Conservation (phyloP, 1,140 invertebrate species). For the Venturia canescens region DNA sequence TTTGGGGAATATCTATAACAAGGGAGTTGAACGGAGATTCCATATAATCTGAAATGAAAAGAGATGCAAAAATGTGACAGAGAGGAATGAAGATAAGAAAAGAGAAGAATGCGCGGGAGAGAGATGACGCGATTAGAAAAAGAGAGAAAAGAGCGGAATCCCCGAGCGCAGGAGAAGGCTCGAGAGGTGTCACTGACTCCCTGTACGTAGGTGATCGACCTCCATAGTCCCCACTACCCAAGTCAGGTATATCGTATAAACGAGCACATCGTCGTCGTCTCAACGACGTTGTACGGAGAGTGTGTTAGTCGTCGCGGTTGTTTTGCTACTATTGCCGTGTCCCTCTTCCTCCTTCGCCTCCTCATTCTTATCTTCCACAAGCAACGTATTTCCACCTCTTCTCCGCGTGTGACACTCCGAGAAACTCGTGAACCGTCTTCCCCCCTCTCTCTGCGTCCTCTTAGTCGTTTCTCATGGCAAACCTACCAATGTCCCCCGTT, state of each 20-base stretch:
- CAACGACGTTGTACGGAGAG: not conserved
- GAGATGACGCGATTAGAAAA: conserved; percentile 46
- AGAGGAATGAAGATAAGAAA: conserved; percentile 44
- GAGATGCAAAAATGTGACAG: conserved; percentile 29
- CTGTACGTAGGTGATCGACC: conserved; percentile 77
- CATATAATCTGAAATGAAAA: not conserved
- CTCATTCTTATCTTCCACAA: conserved; percentile 22
- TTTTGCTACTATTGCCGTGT: conserved; percentile 35
- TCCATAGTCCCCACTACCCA: conserved; percentile 68
- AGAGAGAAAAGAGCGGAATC: conserved; percentile 61
- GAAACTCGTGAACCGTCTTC: conserved; percentile 26
- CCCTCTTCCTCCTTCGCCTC: conserved; percentile 41
- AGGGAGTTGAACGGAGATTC: too few relatives aligned
- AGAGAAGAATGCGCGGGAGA: not conserved
- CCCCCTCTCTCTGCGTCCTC: conserved; percentile 46
- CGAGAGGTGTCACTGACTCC: conserved; percentile 77
- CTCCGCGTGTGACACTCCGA: conserved; percentile 37
- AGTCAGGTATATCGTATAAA: conserved; percentile 46
- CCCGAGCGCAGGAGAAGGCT: conserved; percentile 61
- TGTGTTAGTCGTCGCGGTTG: conserved; percentile 17
- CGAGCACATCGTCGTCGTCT: conserved; percentile 57
- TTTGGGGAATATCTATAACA: too few relatives aligned
- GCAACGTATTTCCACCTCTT: conserved; percentile 43
- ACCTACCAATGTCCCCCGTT: conserved; percentile 31
- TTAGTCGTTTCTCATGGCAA: not conserved